These are phyloP conservation scores for Tinea pellionella DNA, from an alignment of 2,888 invertebrate genomes.

Conservation along the genomic window DNA sequence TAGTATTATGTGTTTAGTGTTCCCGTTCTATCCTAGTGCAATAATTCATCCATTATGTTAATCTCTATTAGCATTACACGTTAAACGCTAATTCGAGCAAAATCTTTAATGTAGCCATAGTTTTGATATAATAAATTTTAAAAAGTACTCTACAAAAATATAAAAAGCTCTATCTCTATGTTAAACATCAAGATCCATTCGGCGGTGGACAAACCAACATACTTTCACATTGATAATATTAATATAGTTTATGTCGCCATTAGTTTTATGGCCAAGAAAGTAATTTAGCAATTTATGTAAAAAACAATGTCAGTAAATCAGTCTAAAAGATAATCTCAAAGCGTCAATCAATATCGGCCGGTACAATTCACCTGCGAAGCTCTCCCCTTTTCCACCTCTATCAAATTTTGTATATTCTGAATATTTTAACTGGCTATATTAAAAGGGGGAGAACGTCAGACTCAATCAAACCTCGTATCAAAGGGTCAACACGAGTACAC, in stretches of 20 bases:
- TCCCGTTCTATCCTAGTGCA: no score
- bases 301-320: background rate
- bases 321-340: background rate
- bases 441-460: slow-evolving; percentile 6
- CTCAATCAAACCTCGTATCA: background rate
- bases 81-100: no score
- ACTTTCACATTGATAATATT: no score
- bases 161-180: no score
- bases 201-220: no score
- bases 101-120: no score
- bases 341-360: background rate
- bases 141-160: no score
- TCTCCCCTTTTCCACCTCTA: background rate
- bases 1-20: no score
- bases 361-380: background rate
- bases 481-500: background rate
- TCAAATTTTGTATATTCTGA: background rate
- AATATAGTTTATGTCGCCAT: background rate
- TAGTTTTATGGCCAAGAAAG: background rate
- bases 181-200: no score
- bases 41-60: no score
- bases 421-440: background rate
- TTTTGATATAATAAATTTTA: no score
- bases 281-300: background rate
- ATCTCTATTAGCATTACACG: no score